Evolutionary conservation across 2,888 invertebrate genomes (phyloP).

Genomic region (Matsumyia berberina): DNA sequence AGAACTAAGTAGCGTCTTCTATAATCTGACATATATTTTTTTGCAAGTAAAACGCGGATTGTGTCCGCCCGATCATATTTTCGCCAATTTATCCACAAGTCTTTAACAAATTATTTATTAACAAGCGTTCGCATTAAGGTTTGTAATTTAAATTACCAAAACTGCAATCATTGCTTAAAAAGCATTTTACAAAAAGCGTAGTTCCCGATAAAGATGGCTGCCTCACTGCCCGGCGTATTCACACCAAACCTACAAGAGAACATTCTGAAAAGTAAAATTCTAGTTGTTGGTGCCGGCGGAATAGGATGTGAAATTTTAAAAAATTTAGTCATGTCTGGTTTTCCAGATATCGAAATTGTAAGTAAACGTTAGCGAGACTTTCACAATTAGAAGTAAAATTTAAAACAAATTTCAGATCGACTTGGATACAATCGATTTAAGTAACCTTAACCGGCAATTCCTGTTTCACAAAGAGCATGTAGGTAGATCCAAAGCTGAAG

Average conservation of each 20-base stretch:
- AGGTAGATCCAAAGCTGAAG: slow-evolving; percentile 97
- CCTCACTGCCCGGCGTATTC: slow-evolving; percentile 88
- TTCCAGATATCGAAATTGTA: slow-evolving; percentile 96
- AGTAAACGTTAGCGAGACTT: slow-evolving; percentile 82
- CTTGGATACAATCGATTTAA: slow-evolving; percentile 99
- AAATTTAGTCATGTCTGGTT: slow-evolving; percentile 97
- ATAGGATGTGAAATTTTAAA: slow-evolving; percentile 99
- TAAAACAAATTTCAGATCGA: slow-evolving; percentile 92
- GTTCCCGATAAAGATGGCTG: slow-evolving; percentile 86
- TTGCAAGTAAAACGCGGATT: slow-evolving; percentile 35
- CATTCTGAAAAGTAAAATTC: slow-evolving; percentile 89
- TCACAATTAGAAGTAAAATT: neutral
- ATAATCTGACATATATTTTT: slow-evolving; percentile 13
- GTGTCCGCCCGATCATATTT: neutral
- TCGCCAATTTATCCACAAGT: slow-evolving; percentile 7
- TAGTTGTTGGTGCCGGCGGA: slow-evolving; percentile 98
- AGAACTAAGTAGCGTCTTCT: slow-evolving; percentile 56
- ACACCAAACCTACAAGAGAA: slow-evolving; percentile 87
- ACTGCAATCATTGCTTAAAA: neutral
- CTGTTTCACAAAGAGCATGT: slow-evolving; percentile 99
- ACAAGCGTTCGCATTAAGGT: neutral
- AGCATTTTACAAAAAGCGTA: neutral
- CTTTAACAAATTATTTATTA: slow-evolving; percentile 1
- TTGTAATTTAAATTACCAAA: neutral
- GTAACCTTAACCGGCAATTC: slow-evolving; percentile 99